phyloP scores from a whole-genome alignment of 2,797 vertebrate species.

The Arctocebus calabarensis region DNA sequence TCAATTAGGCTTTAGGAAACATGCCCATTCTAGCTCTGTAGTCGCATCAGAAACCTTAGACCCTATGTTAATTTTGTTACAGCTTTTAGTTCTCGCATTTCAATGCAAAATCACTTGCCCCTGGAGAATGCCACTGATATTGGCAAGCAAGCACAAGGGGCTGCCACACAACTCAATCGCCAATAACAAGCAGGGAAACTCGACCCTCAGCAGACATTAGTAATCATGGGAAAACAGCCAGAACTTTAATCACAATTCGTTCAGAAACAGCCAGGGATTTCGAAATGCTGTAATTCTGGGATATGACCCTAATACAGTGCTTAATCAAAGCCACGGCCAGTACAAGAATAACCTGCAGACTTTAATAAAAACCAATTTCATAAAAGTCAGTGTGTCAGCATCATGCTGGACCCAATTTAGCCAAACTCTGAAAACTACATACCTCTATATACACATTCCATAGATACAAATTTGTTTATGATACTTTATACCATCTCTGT shows the following conservation, averaged over 20 bases:
- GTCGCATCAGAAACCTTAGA: conserved; percentile 70
- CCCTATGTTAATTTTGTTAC: conserved; percentile 83
- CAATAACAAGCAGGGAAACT: conserved; percentile 80
- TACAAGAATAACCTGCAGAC: conserved; percentile 82
- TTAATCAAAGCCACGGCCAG: conserved; percentile 88
- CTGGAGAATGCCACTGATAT: conserved; percentile 73
- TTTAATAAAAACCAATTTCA: conserved; percentile 86
- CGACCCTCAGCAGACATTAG: conserved; percentile 83
- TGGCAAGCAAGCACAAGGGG: conserved; percentile 75
- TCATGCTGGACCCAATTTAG: conserved; percentile 77
- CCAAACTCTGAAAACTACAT: conserved; percentile 65
- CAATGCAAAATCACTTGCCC: conserved; percentile 80
- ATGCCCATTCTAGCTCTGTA: conserved; percentile 62
- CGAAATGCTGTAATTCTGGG: conserved; percentile 85
- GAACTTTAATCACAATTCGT: conserved; percentile 89
- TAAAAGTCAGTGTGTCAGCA: conserved; percentile 81
- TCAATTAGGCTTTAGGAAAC: conserved; percentile 88
- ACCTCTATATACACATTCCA: not conserved
- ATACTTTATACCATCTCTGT: not conserved
- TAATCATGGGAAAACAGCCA: conserved; percentile 86
- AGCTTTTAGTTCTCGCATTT: conserved; percentile 84
- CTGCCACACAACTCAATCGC: conserved; percentile 71
- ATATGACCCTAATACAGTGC: conserved; percentile 87
- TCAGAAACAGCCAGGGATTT: conserved; percentile 87
- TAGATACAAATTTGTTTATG: not conserved